Conservation (phyloP, 2,797 vertebrate genomes). For the Pseudotriccus pelzelni region DNA sequence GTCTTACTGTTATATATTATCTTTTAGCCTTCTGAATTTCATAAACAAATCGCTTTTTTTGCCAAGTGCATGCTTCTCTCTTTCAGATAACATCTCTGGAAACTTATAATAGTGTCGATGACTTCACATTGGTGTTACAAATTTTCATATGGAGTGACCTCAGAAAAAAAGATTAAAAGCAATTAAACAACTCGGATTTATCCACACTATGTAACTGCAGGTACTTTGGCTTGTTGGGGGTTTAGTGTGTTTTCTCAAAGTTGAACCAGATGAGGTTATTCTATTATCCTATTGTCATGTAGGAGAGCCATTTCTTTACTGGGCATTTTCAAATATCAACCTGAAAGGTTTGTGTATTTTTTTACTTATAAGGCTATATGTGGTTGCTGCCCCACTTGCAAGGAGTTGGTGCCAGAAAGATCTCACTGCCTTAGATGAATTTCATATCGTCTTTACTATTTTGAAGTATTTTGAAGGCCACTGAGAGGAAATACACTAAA, state of each 20-base stretch:
- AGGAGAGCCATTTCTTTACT: background rate
- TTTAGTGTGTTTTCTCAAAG: background rate
- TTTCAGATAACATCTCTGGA: background rate
- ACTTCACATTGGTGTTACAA: background rate
- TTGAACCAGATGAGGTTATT: background rate
- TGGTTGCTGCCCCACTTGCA: background rate
- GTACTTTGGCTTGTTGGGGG: background rate
- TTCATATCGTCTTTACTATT: background rate
- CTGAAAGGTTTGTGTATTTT: background rate
- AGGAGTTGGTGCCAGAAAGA: background rate
- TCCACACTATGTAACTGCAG: background rate
- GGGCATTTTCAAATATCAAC: rapidly evolving
- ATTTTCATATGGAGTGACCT: background rate
- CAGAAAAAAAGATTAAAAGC: background rate
- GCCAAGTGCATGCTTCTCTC: background rate
- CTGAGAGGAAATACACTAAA: background rate
- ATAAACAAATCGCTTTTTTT: background rate
- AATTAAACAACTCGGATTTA: background rate
- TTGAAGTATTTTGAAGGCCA: background rate
- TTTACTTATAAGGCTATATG: background rate
- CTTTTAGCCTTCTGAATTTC: background rate
- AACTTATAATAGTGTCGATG: background rate
- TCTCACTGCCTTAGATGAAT: background rate
- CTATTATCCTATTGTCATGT: background rate
- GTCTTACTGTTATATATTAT: background rate